Evolutionary conservation across 2,113 vertebrate genomes (phyloP).

Genomic region (Rhinoptilus africanus): DNA sequence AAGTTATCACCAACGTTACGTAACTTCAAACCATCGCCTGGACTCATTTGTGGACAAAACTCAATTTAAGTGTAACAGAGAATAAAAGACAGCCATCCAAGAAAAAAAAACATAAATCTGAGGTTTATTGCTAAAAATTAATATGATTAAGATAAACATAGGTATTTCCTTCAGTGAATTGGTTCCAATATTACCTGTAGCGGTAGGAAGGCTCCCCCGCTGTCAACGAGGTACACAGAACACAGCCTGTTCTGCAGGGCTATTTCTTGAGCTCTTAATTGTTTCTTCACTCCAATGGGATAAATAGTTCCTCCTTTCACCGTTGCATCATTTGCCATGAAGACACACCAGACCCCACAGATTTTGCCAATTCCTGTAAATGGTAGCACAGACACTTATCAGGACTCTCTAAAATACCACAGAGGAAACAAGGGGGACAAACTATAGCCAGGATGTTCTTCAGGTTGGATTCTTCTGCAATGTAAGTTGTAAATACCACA

Average conservation of each 20-base stretch:
- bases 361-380: conserved; percentile 81
- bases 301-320: conserved; percentile 85
- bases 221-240: conserved; percentile 82
- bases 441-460: neutral
- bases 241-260: conserved; percentile 83
- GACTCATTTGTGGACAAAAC: neutral
- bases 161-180: neutral
- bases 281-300: conserved; percentile 86
- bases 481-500: neutral
- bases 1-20: accelerated
- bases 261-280: conserved; percentile 82
- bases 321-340: conserved; percentile 82
- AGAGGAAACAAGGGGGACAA: accelerated
- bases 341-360: conserved; percentile 83
- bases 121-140: neutral
- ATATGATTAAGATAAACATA: neutral
- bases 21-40: neutral
- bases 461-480: neutral
- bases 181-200: conserved; percentile 74
- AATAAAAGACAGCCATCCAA: neutral
- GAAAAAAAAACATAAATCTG: neutral
- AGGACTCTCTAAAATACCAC: neutral
- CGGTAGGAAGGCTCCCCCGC: conserved; percentile 83
- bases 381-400: neutral
- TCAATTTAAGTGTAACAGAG: neutral